phyloP scores from a whole-genome alignment of 2,797 vertebrate genomes.

The Cetoscarus ocellatus region DNA sequence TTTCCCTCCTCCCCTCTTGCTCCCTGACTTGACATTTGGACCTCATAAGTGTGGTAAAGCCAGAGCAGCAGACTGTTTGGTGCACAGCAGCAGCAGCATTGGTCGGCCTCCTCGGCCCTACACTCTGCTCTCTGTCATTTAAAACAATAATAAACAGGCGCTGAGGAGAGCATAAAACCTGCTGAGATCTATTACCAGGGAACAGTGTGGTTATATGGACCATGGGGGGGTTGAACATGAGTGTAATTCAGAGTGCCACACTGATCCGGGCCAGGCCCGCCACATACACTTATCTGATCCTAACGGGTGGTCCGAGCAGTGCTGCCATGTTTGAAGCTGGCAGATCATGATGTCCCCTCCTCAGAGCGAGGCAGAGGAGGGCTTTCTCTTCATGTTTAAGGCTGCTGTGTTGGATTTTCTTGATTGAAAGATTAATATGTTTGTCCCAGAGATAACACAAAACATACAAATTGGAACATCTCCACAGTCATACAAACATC shows the following conservation, averaged over 20 bases:
- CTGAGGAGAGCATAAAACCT: slow-evolving; percentile 71
- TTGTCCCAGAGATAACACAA: slow-evolving; percentile 22
- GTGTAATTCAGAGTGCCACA: slow-evolving; percentile 82
- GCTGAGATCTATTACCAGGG: slow-evolving; percentile 82
- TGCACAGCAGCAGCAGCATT: slow-evolving; percentile 45
- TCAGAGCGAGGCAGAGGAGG: slow-evolving; percentile 51
- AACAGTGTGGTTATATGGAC: slow-evolving; percentile 71
- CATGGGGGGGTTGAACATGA: slow-evolving; percentile 57
- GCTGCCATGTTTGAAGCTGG: slow-evolving; percentile 37
- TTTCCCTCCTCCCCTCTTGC: slow-evolving; percentile 13
- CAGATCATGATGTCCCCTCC: slow-evolving; percentile 56
- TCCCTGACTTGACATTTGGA: slow-evolving; percentile 55
- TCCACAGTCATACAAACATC: background rate
- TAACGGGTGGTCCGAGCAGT: slow-evolving; percentile 79
- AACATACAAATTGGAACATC: slow-evolving; percentile 2
- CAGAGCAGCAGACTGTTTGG: no score
- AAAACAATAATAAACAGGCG: slow-evolving; percentile 86
- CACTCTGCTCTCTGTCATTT: slow-evolving; percentile 84
- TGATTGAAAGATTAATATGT: slow-evolving; percentile 43
- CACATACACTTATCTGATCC: slow-evolving; percentile 83
- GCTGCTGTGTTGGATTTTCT: slow-evolving; percentile 58
- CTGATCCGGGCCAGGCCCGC: slow-evolving; percentile 82
- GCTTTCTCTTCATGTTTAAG: slow-evolving; percentile 29
- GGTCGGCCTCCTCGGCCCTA: slow-evolving; percentile 50
- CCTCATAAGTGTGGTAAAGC: slow-evolving; percentile 44